phyloP scores from a whole-genome alignment of 2,113 vertebrate genomes.

The Tiliqua scincoides region DNA sequence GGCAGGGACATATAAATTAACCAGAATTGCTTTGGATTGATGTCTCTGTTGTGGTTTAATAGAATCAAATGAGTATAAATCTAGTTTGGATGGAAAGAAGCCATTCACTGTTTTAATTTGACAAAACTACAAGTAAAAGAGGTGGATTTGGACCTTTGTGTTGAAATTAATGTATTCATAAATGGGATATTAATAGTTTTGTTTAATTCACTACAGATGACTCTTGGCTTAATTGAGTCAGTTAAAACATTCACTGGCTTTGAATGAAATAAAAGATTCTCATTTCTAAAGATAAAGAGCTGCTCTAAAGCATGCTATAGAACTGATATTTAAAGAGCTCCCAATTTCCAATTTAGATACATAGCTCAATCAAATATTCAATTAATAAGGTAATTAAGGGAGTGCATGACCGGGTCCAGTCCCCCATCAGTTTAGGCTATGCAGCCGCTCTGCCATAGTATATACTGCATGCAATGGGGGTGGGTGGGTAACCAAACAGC shows the following conservation, averaged over 20 bases:
- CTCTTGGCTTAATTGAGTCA: conserved; percentile 48
- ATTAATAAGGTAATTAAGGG: conserved; percentile 3
- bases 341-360: conserved; percentile 13
- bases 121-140: conserved; percentile 32
- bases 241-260: conserved; percentile 47
- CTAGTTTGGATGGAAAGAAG: conserved; percentile 24
- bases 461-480: too few species aligned
- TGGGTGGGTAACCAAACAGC: too few species aligned
- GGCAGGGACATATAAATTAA: conserved; percentile 44
- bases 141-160: conserved; percentile 26
- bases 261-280: conserved; percentile 25
- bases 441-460: too few species aligned
- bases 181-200: conserved; percentile 54
- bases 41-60: conserved; percentile 26
- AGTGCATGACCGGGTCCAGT: too few species aligned
- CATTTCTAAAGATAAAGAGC: conserved; percentile 35
- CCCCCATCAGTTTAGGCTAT: too few species aligned
- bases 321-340: background rate
- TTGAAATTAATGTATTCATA: conserved; percentile 44
- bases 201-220: conserved; percentile 42
- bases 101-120: conserved; percentile 39
- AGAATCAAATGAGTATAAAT: conserved; percentile 28
- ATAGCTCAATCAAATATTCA: conserved; percentile 20
- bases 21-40: conserved; percentile 41
- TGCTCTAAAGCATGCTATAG: background rate